Base-by-base conservation (phyloP, 2,797 vertebrate species). In the Dermochelys coriacea region DNA sequence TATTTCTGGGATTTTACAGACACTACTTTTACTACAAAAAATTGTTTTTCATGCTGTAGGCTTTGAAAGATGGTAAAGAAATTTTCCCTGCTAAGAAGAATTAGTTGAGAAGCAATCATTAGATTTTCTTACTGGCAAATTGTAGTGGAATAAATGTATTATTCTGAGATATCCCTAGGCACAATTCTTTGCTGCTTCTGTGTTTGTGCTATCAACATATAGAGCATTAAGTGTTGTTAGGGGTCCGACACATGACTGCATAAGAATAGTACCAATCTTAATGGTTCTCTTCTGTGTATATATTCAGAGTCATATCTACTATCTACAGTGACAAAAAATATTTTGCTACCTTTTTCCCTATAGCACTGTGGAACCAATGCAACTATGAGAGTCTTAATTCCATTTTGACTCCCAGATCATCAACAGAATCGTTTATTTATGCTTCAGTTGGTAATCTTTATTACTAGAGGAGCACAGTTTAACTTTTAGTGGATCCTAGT, bases 81-180 rank as follows among this genome's bases (percentile, higher is more conserved):
- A 88, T 93, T 80, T 95, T 27, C 52, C 10, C 74, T 87, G 81
- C 91, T 95, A 95, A 94, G 74, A n/a, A 41, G 68, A 68, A 71
- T 71, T 41, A 71, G 68, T 87, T 87, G 71, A 84, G 88, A 94
- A 90, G 45, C 88, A 6, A 77, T 49, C 45, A 29, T 49, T 77
- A 5, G 14, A 49, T 77, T 77, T 77, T 77, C 74, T 29, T 77
- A 47, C 45, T 77, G 27, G 45, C 27, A 77, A 77, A 77, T 18
- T 15, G 14, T 77, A 49, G 45, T 27, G 19, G 49, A 50, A 12
- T 50, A 50, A 50, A 49, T 50, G 49, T 50, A 50, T 50, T 50
- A 50, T 50, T 50, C 12, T 14, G 49, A 50, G 49, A 50, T 50
- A 4, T 49, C 74, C 45, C 74, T 29, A 16, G 23, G 15, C 47